Percentiles rank a stretch among this genome's conserved stretches.
phyloP scores from a whole-genome alignment of 2,888 invertebrate genomes.

The Nomada ferruginata region DNA sequence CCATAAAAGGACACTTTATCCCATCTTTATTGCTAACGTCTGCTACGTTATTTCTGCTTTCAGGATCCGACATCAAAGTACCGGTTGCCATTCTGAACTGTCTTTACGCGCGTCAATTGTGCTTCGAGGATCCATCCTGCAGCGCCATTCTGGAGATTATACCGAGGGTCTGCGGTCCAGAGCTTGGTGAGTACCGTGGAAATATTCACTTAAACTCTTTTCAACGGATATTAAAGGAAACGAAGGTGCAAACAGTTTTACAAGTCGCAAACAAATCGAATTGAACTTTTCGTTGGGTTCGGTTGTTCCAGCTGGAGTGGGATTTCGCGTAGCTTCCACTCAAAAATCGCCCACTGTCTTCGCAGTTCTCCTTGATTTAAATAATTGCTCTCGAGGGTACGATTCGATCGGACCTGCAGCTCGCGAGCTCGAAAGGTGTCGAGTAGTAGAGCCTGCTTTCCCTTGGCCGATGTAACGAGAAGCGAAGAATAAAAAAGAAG shows the following conservation, averaged over 20 bases:
- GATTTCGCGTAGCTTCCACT: not conserved
- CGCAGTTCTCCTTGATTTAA: conserved; percentile 37
- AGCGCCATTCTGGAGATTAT: conserved; percentile 96
- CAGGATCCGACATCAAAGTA: conserved; percentile 93
- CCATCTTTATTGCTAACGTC: conserved; percentile 9
- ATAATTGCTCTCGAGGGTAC: conserved; percentile 53
- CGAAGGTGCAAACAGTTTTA: not conserved
- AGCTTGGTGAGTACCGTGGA: conserved; percentile 90
- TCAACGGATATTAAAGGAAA: not conserved
- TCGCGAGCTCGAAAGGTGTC: conserved; percentile 44
- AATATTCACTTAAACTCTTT: not conserved
- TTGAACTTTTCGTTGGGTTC: not conserved
- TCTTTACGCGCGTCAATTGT: conserved; percentile 93
- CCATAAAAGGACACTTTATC: conserved; percentile 11
- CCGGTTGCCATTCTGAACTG: conserved; percentile 94
- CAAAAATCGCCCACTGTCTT: conserved; percentile 1
- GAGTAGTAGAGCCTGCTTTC: conserved; percentile 36
- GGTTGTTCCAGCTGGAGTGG: not conserved
- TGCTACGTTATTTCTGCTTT: conserved; percentile 73
- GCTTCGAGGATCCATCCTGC: conserved; percentile 95
- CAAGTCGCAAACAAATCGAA: not conserved
- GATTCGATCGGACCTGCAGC: conserved; percentile 47
- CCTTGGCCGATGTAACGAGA: conserved; percentile 51
- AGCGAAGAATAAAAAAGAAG: conserved; percentile 41
- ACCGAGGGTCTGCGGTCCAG: conserved; percentile 95